Base-by-base conservation (phyloP, 1,140 invertebrate genomes). In the Neelides sp. region DNA sequence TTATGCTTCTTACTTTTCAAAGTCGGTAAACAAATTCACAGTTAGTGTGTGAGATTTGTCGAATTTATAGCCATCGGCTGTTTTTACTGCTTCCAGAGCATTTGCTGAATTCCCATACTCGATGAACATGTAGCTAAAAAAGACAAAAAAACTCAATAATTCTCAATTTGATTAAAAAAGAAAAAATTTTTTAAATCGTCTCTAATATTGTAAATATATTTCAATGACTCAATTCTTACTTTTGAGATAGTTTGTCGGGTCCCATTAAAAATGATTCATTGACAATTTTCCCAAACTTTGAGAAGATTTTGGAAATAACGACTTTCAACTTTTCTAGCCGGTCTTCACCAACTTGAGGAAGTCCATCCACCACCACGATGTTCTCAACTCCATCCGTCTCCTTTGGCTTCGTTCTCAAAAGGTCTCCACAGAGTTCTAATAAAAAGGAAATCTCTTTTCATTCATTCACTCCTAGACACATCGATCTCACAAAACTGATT, bases 21-120 rank as follows among this genome's bases (percentile, higher is more conserved):
- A 95, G 67, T 98, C 93, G 2, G 87, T 90, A 63, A 98, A 94
- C 7, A 94, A 71, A 70, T 97, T 97, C 1, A 97, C 87, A 64
- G 83, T 75, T 68, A 99, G 94, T 10, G 87, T 94, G 63, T 98
- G 93, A 42, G 82, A 77, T 64, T 97, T 98, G 69, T 99, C 95
- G 59, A 99, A 75, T 66, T 92, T 92, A 69, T 92, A 85, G 61
- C 92, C 90, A 70, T 98, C 91, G 19, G 82, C 78, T 24, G 78
- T 71, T 63, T 84, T 84, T 0, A 92, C 83, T 8, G 92, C 93
- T 65, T 91, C 83, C 43, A 80, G 70, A 13, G 93, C 92, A 66
- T 83, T 78, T 19, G 73, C 67, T 8, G 85, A 78, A 63, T 82
- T 83, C 45, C 76, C 78, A 64, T 88, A 97, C 66, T 97, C 92